Evolutionary conservation across 2,888 invertebrate genomes (phyloP).

Genomic region (Omphaloscelis lunosa): DNA sequence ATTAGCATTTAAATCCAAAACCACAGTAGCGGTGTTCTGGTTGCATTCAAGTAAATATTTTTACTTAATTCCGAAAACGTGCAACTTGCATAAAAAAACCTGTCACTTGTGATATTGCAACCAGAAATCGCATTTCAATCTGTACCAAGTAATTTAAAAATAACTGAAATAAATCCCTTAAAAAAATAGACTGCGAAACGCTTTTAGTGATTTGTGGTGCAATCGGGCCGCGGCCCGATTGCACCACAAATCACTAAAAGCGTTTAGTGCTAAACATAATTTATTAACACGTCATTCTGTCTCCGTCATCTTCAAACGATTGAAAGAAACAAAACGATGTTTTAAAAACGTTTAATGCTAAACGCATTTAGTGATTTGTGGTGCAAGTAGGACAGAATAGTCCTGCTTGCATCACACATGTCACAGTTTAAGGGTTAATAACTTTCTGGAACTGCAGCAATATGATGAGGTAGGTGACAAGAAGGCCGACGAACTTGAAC

Average conservation of each 20-base stretch:
- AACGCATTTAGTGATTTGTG: neutral
- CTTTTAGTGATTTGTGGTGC: too few relatives aligned
- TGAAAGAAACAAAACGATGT: neutral
- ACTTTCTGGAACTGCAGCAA: slow-evolving; percentile 84
- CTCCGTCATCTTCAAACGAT: neutral
- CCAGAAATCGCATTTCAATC: neutral
- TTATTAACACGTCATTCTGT: neutral
- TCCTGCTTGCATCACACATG: too few relatives aligned
- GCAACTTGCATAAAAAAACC: neutral
- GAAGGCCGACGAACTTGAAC: slow-evolving; percentile 81
- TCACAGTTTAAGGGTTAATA: slow-evolving; percentile 67
- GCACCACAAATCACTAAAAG: too few relatives aligned
- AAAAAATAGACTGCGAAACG: neutral
- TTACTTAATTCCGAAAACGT: slow-evolving; percentile 10
- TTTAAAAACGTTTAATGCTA: neutral
- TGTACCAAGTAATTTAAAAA: neutral
- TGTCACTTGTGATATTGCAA: neutral
- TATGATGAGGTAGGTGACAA: slow-evolving; percentile 84
- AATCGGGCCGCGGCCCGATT: too few relatives aligned
- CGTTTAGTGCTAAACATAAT: too few relatives aligned
- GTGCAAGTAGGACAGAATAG: neutral
- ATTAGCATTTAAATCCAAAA: neutral
- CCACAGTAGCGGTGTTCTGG: neutral
- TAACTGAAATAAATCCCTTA: neutral
- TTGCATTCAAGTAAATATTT: slow-evolving; percentile 3